Evolutionary conservation across 2,888 invertebrate genomes (phyloP), one percentile per base, ranked within the genome.

Genomic region (Clivina fossor): DNA sequence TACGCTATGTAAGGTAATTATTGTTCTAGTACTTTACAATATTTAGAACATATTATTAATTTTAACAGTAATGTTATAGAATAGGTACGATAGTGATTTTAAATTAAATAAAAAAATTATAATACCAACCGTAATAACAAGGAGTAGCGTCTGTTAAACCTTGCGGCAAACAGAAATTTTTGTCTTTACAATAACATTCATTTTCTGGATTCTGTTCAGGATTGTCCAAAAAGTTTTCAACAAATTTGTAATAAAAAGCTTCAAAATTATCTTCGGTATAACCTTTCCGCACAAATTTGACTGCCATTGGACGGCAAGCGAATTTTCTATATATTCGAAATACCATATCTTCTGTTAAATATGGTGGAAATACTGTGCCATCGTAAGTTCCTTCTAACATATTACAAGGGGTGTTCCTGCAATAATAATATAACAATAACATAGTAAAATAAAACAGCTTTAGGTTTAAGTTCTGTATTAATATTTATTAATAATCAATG

Each of bases 151-250:
- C 76, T 57, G 76, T 74, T 13, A 79, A 63, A 18, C 80, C 80
- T 47, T 69, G 64, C 4, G 88, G 85, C 83, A 56, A 85, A 91
- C 78, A 97, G 90, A 71, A 91, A 1, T 71, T 69, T 90, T 68
- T 81, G 85, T 59, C 56, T 5, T 68, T 65, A 64, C 88, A 88
- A 62, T 81, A 82, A 62, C 89, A 89, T 2, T 79, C 74, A 33
- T 85, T 84, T 1, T 82, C 79, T 0, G 82, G 76, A 63, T 82
- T 82, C 11, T 69, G 62, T 4, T 75, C 74, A 0, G 75, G 71
- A 0, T 75, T 71, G 4, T 80, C 81, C 60, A 85, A 84, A 13
- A 84, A 82, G 47, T 79, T 69, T 0, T 82, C 79, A 0, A 79
- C 73, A 32, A 89, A 71, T 48, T 76, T 77, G 67, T 85, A 92